Evolutionary conservation across 2,888 invertebrate species (phyloP), one percentile per base, ranked within the genome.

Genomic region (Papilio elwesi): DNA sequence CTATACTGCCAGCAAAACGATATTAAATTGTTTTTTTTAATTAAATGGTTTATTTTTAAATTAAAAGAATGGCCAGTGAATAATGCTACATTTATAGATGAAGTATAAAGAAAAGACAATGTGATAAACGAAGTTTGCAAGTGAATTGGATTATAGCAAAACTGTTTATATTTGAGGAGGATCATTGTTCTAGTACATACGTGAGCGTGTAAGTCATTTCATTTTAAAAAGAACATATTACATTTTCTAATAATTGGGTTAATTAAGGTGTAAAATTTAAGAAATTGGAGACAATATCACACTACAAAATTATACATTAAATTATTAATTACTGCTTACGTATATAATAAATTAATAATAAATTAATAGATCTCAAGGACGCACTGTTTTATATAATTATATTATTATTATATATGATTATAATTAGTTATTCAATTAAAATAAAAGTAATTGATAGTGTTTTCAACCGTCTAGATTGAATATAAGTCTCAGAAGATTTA

Each of bases 151-250:
- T 55, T 52, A 66, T 48, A 64, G 11, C 53, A 10, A 43, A 59
- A 62, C 38, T 48, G 62, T 68, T 69, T 63, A 43, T 68, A 67
- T 13, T 66, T 36, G n/a, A 65, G 43, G 16, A 68, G 68, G 68
- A 72, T 63, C 49, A 13, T 52, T 62, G 43, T 43, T 9, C n/a
- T n/a, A n/a, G n/a, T n/a, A n/a, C n/a, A 15, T 62, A 43, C 10
- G 43, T 43, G 11, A 15, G 13, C 38, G 15, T 11, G 59, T 62
- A 62, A 62, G 59, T 62, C 1, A 15, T 38, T n/a, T 9, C 4
- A n/a, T n/a, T 13, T 59, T 9, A 43, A n/a, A 11, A 59, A n/a
- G 9, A 43, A 43, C n/a, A 43, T 7, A 9, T 43, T 43, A 43
- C n/a, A 43, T 43, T 59, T 13, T 15, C 4, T n/a, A 38, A 59